Base-by-base conservation (phyloP, 2,888 invertebrate genomes). In the Stenolophus ochropezus region DNA sequence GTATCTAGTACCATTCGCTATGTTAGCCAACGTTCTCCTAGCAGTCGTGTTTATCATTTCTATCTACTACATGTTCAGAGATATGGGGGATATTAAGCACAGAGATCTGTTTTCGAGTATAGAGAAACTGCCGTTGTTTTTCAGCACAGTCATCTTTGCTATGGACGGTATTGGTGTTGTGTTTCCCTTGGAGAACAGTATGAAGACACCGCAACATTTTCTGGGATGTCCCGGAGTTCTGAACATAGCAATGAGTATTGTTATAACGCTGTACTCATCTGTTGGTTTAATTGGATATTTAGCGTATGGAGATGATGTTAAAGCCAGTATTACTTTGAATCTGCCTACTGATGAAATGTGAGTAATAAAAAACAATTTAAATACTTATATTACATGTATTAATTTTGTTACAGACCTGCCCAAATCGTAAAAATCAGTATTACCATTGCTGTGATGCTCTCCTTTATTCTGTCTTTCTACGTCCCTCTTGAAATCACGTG, bases 81-180 rank as follows among this genome's bases (percentile, higher is more conserved):
- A 91, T 76, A 87, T 93, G 75, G 53, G 53, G 1, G 53, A 75
- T 27, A 5, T 75, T 2, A 4, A n/a, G 0, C 27, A 75, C 14
- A 53, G 53, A 11, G 47, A 25, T 18, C 6, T 75, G 18, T 51
- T 25, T 25, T 51, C 53, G 1, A 16, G 90, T n/a, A 89, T 92
- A 6, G 89, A 89, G 0, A 91, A 93, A 58, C 91, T 97, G 86
- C 98, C 98, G 0, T 90, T 97, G 65, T 99, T 97, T 90, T 96
- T 99, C 88, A 93, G 98, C 77, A 98, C 98, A 0, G 98, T 97
- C 0, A 95, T 99, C 85, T 99, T 98, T 88, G 97, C 99, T 1
- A 98, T 99, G 93, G 99, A 99, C 91, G 97, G 97, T 61, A 98
- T 99, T 84, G 96, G 96, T 53, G 95, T 95, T 71, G 96, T 98